Evolutionary conservation across 2,888 invertebrate genomes (phyloP).

Genomic region (Caenorhabditis sp.): DNA sequence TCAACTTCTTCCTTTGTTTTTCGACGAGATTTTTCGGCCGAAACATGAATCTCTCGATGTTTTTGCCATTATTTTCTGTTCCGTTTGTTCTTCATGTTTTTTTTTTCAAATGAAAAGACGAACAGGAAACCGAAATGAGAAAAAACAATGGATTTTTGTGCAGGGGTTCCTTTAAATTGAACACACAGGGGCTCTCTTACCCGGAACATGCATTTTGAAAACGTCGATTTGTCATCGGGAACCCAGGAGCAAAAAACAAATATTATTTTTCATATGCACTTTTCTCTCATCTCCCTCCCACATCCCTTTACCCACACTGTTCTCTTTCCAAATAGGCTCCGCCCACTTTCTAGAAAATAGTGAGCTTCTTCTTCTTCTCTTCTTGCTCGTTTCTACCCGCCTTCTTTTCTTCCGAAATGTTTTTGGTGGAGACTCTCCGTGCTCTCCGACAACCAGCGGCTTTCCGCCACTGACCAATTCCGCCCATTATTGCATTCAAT

Average conservation of each 20-base stretch:
- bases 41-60: conserved; percentile 30
- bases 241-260: conserved; percentile 38
- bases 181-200: conserved; percentile 5
- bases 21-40: not conserved
- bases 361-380: conserved; percentile 24
- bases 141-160: conserved; percentile 58
- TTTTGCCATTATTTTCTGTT: conserved; percentile 9
- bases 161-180: conserved; percentile 23
- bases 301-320: not conserved
- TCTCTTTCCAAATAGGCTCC: conserved; percentile 27
- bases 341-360: conserved; percentile 58
- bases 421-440: conserved; percentile 22
- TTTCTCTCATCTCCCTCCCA: conserved; percentile 9
- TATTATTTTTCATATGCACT: conserved; percentile 61
- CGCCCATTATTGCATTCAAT: conserved; percentile 59
- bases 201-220: conserved; percentile 53
- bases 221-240: conserved; percentile 53
- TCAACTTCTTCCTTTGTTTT: conserved; percentile 21
- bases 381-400: conserved; percentile 19
- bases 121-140: conserved; percentile 38
- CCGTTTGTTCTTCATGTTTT: not conserved
- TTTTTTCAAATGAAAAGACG: conserved; percentile 17
- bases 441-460: not conserved
- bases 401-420: conserved; percentile 35
- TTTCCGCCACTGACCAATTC: conserved; percentile 50